Conservation (phyloP, 2,113 vertebrate genomes). For the Psittacara wagleri region DNA sequence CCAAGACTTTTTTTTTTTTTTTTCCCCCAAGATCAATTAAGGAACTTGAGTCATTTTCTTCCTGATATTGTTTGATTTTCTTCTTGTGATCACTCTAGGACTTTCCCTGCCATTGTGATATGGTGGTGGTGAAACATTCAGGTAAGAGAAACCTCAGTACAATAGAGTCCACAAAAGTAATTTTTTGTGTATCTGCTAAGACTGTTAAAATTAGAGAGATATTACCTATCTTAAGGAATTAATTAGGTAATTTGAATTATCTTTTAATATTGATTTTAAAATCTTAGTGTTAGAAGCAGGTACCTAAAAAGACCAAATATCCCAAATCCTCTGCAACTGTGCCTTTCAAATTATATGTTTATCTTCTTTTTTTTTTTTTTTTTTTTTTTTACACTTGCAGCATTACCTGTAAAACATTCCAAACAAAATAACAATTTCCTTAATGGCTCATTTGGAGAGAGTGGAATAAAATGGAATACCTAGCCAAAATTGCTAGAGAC, state of each 20-base stretch:
- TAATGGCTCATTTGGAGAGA: background rate
- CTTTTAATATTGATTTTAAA: background rate
- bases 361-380: background rate
- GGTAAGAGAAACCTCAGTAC: background rate
- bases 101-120: background rate
- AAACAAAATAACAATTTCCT: background rate
- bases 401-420: background rate
- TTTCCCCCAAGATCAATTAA: background rate
- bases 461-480: background rate
- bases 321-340: background rate
- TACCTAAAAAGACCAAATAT: background rate
- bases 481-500: background rate
- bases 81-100: background rate
- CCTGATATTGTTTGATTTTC: background rate
- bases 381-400: background rate
- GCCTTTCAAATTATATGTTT: background rate
- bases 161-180: background rate
- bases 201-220: background rate
- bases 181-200: background rate
- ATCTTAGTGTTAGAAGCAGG: background rate
- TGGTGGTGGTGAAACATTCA: background rate
- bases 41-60: background rate
- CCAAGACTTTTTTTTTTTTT: background rate
- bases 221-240: background rate
- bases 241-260: background rate